Evolutionary conservation across 2,797 vertebrate genomes (phyloP).

Genomic region (Ara ararauna): DNA sequence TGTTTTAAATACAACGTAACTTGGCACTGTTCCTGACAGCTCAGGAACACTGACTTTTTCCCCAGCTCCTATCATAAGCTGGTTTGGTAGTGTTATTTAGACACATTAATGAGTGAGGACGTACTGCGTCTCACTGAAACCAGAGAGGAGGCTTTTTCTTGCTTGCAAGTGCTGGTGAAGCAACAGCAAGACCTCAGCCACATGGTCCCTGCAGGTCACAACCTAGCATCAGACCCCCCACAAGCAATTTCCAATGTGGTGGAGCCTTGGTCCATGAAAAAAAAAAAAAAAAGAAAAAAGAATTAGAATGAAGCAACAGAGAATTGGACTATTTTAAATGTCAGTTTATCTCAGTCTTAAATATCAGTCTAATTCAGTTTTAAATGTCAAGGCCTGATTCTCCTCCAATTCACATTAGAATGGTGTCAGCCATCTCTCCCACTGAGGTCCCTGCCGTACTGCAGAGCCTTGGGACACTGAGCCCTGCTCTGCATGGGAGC

Average conservation of each 20-base stretch:
- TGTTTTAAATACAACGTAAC: neutral
- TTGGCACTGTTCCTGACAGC: neutral
- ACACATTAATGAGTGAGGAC: slow-evolving; percentile 22
- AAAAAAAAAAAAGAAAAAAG: neutral
- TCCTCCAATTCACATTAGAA: neutral
- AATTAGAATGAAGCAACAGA: neutral
- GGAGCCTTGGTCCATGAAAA: neutral
- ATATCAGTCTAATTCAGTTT: neutral
- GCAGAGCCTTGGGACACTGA: neutral
- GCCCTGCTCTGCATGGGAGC: fast-evolving
- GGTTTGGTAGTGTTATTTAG: neutral
- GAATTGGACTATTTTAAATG: neutral
- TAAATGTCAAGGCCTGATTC: slow-evolving; percentile 8
- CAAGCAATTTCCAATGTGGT: neutral
- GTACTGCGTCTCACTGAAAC: neutral
- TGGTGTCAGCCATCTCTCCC: neutral
- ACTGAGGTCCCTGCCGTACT: fast-evolving
- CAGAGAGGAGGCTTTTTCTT: slow-evolving; percentile 6
- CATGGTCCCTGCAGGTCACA: neutral
- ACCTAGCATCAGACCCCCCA: neutral
- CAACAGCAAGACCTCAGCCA: neutral
- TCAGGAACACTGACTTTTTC: neutral
- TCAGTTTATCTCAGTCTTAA: slow-evolving; percentile 29
- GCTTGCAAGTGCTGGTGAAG: neutral
- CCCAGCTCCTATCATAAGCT: fast-evolving